Evolutionary conservation across 2,888 invertebrate genomes (phyloP).

Genomic region (Synanthedon tipuliformis): DNA sequence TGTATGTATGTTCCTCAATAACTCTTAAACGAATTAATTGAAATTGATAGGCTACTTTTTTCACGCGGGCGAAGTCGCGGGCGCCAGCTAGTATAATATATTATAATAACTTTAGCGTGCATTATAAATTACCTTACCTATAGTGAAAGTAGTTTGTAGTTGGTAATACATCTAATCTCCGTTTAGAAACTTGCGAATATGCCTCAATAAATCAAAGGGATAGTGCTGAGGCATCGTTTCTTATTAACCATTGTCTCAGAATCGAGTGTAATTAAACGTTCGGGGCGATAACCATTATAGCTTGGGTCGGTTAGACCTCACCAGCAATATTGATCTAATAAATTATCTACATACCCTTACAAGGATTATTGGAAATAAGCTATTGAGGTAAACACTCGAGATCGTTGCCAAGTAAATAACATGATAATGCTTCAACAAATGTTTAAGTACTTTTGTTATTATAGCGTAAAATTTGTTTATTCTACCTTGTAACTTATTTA

Average conservation of each 20-base stretch:
- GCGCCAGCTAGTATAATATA: no score
- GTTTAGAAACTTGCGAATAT: conserved; percentile 37
- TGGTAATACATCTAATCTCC: conserved; percentile 49
- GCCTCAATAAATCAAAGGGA: conserved; percentile 51
- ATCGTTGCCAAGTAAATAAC: no score
- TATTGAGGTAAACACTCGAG: conserved; percentile 25
- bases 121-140: conserved; percentile 9
- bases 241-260: conserved; percentile 65
- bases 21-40: no score
- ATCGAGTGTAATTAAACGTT: conserved; percentile 57
- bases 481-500: no score
- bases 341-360: conserved; percentile 40
- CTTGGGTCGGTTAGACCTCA: conserved; percentile 38
- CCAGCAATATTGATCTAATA: conserved; percentile 60
- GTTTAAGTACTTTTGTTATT: no score
- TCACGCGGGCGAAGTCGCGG: no score
- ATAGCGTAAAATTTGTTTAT: no score
- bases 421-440: no score
- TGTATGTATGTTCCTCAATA: no score
- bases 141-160: conserved; percentile 35
- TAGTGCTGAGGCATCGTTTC: conserved; percentile 56
- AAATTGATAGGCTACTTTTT: no score
- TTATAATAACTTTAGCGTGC: background rate
- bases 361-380: conserved; percentile 46
- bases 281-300: conserved; percentile 54